These are phyloP conservation scores for Serrognathus titanus DNA, from an alignment of 2,888 invertebrate genomes.

Conservation along the genomic window DNA sequence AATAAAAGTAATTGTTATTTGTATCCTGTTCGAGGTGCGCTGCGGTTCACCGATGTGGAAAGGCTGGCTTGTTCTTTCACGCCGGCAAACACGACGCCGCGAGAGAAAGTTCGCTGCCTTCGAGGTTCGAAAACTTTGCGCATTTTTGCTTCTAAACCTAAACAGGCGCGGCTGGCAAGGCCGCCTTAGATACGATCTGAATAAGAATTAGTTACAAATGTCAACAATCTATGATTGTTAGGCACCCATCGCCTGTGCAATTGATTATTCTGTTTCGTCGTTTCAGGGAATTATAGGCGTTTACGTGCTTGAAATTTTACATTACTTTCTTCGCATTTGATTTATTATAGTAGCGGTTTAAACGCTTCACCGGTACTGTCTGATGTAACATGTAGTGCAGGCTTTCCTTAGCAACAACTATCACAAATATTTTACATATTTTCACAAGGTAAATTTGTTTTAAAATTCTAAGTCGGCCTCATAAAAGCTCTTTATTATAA, in stretches of 20 bases:
- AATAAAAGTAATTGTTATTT: constrained; percentile 17
- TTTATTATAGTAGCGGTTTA: no score
- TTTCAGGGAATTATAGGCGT: not conserved
- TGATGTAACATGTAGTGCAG: no score
- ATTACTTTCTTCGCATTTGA: no score
- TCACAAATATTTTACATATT: no score
- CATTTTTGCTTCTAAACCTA: constrained; percentile 21
- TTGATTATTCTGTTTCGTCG: not conserved
- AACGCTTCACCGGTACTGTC: no score
- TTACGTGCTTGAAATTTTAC: no score
- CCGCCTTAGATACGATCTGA: constrained; percentile 23
- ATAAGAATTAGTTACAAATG: constrained; percentile 26
- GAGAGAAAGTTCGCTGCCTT: constrained; percentile 16
- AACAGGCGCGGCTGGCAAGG: constrained; percentile 24
- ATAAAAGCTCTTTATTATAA: no score
- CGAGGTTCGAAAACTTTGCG: constrained; percentile 14
- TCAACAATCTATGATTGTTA: constrained; percentile 26
- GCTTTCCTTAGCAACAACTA: no score
- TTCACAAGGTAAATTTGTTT: no score
- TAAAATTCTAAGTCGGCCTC: no score
- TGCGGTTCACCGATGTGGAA: constrained; percentile 3
- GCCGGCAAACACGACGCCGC: not conserved
- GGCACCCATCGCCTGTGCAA: constrained; percentile 13
- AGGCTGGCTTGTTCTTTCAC: not conserved
- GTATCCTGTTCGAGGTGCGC: constrained; percentile 13